Evolutionary conservation across 2,888 invertebrate genomes (phyloP), one percentile per base, ranked within the genome.

Genomic region (Mayetiola destructor): DNA sequence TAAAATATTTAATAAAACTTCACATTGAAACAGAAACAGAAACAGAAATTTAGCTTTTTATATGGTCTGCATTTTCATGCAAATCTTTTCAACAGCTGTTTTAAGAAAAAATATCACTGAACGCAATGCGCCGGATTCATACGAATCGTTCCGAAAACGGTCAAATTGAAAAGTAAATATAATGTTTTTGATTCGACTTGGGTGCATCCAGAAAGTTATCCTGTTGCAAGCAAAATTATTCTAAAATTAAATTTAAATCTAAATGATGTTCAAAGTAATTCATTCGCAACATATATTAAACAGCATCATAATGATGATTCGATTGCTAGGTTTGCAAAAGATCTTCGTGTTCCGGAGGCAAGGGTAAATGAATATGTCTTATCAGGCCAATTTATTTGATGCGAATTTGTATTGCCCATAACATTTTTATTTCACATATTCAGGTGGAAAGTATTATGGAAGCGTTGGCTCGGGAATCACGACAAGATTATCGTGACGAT

Each of bases 141-240:
- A 16, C 77, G 84, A 63, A 72, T 76, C 36, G 71, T 73, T 57
- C 71, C 74, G 2, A 65, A 67, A 14, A 72, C 72, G 60, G 63
- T 69, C 5, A 68, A 70, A 3, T 69, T 72, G 3, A 64, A 64
- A 14, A 60, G 67, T 10, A 60, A 62, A 53, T 61, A 63, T n/a
- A 64, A 77, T 66, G 61, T 74, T 59, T 71, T 89, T 9, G 89
- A 89, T 67, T 79, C 79, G 60, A 95, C 94, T 0, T 85, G 86
- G 70, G 88, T 95, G 61, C 95, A 95, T 76, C 95, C 95, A 0
- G 94, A 94, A 72, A 89, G 91, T 53, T 95, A 95, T 65, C 69
- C 70, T 9, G 67, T 82, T 27, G 85, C 90, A 0, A 73, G 79
- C 65, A 75, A 76, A 60, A 67, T 77, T 29, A 61, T 76, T 8